Percentiles rank a stretch among this genome's conserved stretches.
These are phyloP conservation scores for Drosophila quasianomalipes DNA, from an alignment of 2,888 invertebrate genomes.

Conservation along the genomic window DNA sequence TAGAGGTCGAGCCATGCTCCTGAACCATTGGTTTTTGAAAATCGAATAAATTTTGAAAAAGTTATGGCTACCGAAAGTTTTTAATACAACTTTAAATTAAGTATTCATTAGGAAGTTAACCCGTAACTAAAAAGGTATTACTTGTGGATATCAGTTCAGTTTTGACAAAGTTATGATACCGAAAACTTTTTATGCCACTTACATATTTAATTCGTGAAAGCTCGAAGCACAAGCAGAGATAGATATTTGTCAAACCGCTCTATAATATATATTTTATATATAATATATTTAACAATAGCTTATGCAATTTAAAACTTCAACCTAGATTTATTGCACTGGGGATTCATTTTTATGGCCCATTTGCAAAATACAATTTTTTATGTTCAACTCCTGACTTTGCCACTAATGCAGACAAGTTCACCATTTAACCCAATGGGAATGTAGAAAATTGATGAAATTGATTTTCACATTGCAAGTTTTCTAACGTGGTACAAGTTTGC, in stretches of 20 bases:
- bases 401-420: constrained; percentile 18
- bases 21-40: not conserved
- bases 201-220: not conserved
- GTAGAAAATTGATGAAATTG: constrained; percentile 73
- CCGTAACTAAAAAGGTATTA: not conserved
- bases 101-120: not conserved
- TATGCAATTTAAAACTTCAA: not conserved
- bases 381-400: not conserved
- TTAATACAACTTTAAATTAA: not conserved
- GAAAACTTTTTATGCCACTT: not conserved
- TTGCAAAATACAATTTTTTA: constrained; percentile 1
- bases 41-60: not conserved
- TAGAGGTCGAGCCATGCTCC: not conserved
- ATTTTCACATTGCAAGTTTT: constrained; percentile 75
- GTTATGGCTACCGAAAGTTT: not conserved
- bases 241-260: not conserved
- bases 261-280: not conserved
- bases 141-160: not conserved
- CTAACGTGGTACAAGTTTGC: constrained; percentile 51
- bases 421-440: constrained; percentile 29
- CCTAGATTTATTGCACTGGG: not conserved
- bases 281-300: not conserved
- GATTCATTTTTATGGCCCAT: not conserved
- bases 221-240: no score
- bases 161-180: not conserved